Percentiles rank a stretch among this genome's conserved stretches.
Conservation (phyloP, 64 coral and sea anemone species). For the Montipora cactus region DNA sequence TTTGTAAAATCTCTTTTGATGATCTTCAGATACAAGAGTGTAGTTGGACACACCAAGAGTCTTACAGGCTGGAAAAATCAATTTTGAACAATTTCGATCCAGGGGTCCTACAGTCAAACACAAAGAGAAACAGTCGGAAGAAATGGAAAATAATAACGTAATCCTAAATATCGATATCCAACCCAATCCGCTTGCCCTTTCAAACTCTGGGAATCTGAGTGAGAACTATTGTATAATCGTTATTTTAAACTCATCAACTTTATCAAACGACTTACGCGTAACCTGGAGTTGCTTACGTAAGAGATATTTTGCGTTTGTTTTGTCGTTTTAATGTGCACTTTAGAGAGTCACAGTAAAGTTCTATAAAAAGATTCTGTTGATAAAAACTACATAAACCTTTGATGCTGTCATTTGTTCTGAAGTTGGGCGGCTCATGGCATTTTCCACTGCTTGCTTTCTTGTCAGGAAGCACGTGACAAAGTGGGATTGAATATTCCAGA, state of each 20-base stretch:
- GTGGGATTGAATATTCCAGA: background rate
- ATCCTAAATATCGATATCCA: too few relatives aligned
- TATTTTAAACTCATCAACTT: too few relatives aligned
- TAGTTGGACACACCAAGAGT: conserved; percentile 14
- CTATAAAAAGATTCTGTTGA: background rate
- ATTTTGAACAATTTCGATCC: background rate
- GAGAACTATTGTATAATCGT: too few relatives aligned
- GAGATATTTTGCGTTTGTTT: too few relatives aligned
- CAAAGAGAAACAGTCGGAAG: too few relatives aligned
- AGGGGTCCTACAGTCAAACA: conserved; percentile 13
- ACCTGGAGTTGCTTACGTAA: too few relatives aligned
- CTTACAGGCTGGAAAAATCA: conserved; percentile 37
- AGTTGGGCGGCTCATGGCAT: conserved; percentile 23
- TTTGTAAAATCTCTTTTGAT: background rate
- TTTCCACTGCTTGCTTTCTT: background rate
- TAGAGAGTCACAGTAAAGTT: background rate
- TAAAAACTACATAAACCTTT: background rate
- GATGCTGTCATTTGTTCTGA: conserved; percentile 18
- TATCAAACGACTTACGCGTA: too few relatives aligned
- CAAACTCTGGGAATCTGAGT: too few relatives aligned
- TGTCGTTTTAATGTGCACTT: too few relatives aligned
- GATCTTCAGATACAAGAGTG: background rate
- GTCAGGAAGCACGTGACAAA: conserved; percentile 3
- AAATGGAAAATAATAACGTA: too few relatives aligned
- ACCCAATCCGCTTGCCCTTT: too few relatives aligned